Percentiles rank a stretch among this genome's conserved stretches.
phyloP scores from a whole-genome alignment of 2,113 vertebrate genomes.

The Anolis sagrei region DNA sequence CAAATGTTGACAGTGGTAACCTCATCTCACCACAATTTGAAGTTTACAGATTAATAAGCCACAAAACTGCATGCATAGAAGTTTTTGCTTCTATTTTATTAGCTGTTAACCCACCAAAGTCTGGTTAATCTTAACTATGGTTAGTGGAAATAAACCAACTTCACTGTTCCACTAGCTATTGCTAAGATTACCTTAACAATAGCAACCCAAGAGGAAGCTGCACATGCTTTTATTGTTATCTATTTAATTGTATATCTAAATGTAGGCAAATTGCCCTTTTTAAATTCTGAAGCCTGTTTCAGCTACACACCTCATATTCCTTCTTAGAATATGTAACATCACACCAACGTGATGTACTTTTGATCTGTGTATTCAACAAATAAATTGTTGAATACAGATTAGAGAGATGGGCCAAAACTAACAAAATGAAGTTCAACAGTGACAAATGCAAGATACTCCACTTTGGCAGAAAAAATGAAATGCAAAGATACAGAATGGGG shows the following conservation, averaged over 20 bases:
- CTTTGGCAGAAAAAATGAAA: too few relatives aligned
- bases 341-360: slow-evolving; percentile 22
- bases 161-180: neutral
- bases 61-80: neutral
- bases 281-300: neutral
- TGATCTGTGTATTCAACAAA: slow-evolving; percentile 23
- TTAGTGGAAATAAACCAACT: neutral
- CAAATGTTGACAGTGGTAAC: too few relatives aligned
- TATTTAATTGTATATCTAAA: neutral
- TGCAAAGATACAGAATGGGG: too few relatives aligned
- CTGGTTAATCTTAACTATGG: neutral
- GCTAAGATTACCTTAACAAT: neutral
- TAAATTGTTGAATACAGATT: too few relatives aligned
- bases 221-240: too few relatives aligned
- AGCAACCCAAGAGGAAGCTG: too few relatives aligned
- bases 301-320: neutral
- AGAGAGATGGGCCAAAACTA: too few relatives aligned
- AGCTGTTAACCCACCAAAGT: neutral
- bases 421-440: too few relatives aligned
- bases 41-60: too few relatives aligned
- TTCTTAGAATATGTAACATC: neutral
- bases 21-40: too few relatives aligned
- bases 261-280: neutral
- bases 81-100: neutral
- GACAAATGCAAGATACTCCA: too few relatives aligned